phyloP scores from a whole-genome alignment of 2,797 vertebrate genomes.

The Tachyglossus aculeatus region DNA sequence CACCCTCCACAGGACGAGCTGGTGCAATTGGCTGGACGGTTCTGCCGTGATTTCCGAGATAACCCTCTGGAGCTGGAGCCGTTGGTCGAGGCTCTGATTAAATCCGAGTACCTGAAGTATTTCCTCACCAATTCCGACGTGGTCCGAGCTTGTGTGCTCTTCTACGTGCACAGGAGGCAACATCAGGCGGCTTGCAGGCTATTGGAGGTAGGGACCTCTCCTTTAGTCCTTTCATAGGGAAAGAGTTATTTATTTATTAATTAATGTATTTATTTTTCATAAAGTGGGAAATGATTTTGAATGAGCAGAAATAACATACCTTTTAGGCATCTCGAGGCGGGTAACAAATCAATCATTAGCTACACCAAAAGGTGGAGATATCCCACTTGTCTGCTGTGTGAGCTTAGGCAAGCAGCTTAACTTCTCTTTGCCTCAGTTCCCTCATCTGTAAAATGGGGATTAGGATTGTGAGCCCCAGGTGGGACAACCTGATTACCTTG shows the following conservation, averaged over 20 bases:
- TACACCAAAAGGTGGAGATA: no score
- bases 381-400: not conserved
- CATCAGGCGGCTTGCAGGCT: slow-evolving; percentile 57
- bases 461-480: not conserved
- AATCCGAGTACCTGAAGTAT: slow-evolving; percentile 36
- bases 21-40: slow-evolving; percentile 42
- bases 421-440: not conserved
- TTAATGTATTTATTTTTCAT: no score
- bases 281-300: accelerated
- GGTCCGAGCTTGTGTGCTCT: slow-evolving; percentile 34
- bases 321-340: accelerated
- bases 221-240: not conserved
- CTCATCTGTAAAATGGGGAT: not conserved
- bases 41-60: slow-evolving; percentile 48
- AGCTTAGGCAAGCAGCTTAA: accelerated
- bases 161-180: slow-evolving; percentile 34
- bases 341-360: no score
- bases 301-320: accelerated
- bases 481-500: no score
- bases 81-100: slow-evolving; percentile 46
- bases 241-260: no score
- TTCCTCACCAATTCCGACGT: slow-evolving; percentile 59
- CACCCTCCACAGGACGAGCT: slow-evolving; percentile 31
- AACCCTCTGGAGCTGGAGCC: slow-evolving; percentile 34
- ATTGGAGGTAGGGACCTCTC: slow-evolving; percentile 62